phyloP scores from a whole-genome alignment of 2,113 vertebrate species.

The Ramphastos sulfuratus region DNA sequence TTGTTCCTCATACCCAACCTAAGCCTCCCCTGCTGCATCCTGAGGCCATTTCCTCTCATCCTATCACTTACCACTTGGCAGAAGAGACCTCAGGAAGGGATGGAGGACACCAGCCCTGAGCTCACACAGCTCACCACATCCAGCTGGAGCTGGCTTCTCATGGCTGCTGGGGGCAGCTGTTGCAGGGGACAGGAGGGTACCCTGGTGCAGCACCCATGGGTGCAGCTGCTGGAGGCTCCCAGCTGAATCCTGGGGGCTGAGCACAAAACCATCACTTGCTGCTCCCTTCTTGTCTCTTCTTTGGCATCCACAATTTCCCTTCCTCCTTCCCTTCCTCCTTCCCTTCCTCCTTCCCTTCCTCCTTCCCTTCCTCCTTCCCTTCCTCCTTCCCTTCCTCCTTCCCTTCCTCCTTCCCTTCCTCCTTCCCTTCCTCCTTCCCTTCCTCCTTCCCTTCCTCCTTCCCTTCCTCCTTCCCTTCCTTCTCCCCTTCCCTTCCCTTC shows the following conservation, averaged over 20 bases:
- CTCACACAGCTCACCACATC: fast-evolving
- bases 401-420: too few species aligned
- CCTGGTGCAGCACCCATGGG: not conserved
- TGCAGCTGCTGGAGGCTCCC: not conserved
- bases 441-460: not conserved
- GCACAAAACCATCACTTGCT: not conserved
- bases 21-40: too few species aligned
- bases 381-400: too few species aligned
- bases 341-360: too few species aligned
- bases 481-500: not conserved
- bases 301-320: too few species aligned
- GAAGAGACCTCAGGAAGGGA: not conserved
- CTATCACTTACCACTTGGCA: too few species aligned
- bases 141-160: not conserved
- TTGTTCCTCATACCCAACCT: too few species aligned
- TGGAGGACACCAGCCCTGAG: fast-evolving
- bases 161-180: fast-evolving
- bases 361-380: too few species aligned
- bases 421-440: not conserved
- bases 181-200: too few species aligned
- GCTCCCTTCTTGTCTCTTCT: not conserved
- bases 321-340: not conserved
- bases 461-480: not conserved
- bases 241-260: not conserved
- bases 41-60: too few species aligned